A percentile compares a stretch with the other conserved stretches of the same genome.
phyloP scores from a whole-genome alignment of 1,140 invertebrate species.

The Apolygus lucorum region DNA sequence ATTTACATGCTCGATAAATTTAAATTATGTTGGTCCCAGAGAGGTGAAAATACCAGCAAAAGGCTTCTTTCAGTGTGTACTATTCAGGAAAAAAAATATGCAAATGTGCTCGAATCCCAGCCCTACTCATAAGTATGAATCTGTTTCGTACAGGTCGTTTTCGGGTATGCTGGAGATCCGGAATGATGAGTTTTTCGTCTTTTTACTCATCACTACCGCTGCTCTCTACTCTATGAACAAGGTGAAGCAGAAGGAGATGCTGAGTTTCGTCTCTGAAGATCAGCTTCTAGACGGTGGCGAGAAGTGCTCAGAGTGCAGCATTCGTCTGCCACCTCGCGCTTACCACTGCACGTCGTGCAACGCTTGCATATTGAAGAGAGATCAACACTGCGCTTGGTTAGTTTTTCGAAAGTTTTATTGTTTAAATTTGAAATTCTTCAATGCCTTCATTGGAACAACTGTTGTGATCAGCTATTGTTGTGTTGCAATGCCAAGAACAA shows the following conservation, averaged over 20 bases:
- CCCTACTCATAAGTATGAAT: no score
- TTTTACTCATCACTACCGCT: constrained; percentile 47
- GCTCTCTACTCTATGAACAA: constrained; percentile 50
- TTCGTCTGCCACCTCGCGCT: constrained; percentile 31
- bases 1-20: no score
- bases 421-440: no score
- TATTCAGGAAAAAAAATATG: no score
- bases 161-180: constrained; percentile 51
- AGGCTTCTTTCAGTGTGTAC: no score
- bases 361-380: constrained; percentile 39
- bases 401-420: no score
- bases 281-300: constrained; percentile 37
- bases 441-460: no score
- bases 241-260: constrained; percentile 41
- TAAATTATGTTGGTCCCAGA: no score
- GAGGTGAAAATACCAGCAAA: no score
- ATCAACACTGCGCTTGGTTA: constrained; percentile 47
- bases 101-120: no score
- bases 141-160: not conserved
- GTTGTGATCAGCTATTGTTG: no score
- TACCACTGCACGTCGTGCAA: constrained; percentile 42
- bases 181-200: constrained; percentile 53
- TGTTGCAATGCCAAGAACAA: no score
- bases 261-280: constrained; percentile 37
- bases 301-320: constrained; percentile 35